Evolutionary conservation across 2,797 vertebrate species (phyloP), one percentile per base, ranked within the genome.

Genomic region (Sebastes iracundus): DNA sequence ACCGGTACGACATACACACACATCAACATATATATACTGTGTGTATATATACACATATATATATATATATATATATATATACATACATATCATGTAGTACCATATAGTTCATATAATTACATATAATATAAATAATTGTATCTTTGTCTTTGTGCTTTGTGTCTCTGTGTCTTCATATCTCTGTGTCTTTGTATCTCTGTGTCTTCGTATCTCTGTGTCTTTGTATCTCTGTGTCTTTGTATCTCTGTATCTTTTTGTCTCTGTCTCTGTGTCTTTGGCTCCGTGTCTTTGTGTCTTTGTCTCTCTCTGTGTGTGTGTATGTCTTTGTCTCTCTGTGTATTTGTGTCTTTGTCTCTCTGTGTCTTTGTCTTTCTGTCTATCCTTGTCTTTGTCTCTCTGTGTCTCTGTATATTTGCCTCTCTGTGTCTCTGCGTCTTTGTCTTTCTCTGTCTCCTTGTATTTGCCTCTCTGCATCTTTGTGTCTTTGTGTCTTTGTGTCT

Each of bases 1-100:
- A 97, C 96, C 8, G 96, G 98, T 99, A 82, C 22, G 16, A 38
- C 35, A 38, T 12, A 38, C 35, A 38, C 35, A 38, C 35, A 38
- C 35, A 13, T 35, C 11, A 11, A 35, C 33, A 35, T 35, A 35
- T 35, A 35, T 38, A 38, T 38, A 38, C 35, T 38, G 35, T 38
- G 12, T 35, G 11, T 35, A 4, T 3, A 35, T 35, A 35, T 11
- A 32, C 1, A 27, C 2, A 27, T 32, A 30, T 30, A 27, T 32
- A 9, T 7, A 9, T 32, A 32, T 32, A 30, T 30, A 30, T 7
- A 7, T 30, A 1, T 32, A 12, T 35, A 0, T 12, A 1, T 35
- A 12, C 1, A 33, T 33, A 33, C 0, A 5, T 35, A 12, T 35
- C 33, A 35, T 38, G 13, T 14, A 38, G 35, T 38, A 14, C 35